Base-by-base conservation (phyloP, 35 echinoderm and acorn worm species). In the Chiridota heheva region DNA sequence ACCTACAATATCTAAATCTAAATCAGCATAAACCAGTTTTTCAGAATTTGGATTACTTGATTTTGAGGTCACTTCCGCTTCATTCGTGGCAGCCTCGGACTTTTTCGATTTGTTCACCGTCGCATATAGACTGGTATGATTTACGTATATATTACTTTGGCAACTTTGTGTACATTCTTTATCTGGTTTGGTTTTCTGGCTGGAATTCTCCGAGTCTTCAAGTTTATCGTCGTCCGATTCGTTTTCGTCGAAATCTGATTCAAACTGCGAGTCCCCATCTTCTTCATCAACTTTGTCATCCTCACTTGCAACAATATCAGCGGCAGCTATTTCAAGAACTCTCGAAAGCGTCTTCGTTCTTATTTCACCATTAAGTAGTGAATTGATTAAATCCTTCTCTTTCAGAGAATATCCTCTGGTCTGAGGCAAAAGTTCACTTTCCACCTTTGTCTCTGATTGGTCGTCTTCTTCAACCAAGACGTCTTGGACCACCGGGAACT, bases 161-260 rank as follows among this genome's bases (percentile, higher is more conserved):
- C n/a, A n/a, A n/a, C n/a, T n/a, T n/a, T n/a, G n/a, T n/a, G n/a
- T n/a, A n/a, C n/a, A n/a, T n/a, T n/a, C n/a, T n/a, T n/a, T n/a
- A n/a, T n/a, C n/a, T n/a, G n/a, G n/a, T n/a, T n/a, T n/a, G n/a
- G n/a, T n/a, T n/a, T n/a, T n/a, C n/a, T n/a, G n/a, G n/a, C n/a
- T n/a, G n/a, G n/a, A n/a, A n/a, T n/a, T n/a, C n/a, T n/a, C n/a
- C n/a, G n/a, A n/a, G n/a, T n/a, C n/a, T n/a, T n/a, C n/a, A n/a
- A n/a, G n/a, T n/a, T n/a, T n/a, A n/a, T n/a, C n/a, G n/a, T 78
- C 75, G 34, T 78, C 75, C 28, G 62, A 78, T 61, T 78, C 75
- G 53, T 78, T 58, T 33, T 78, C 75, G 35, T 78, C 75, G 36
- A 78, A 78, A 78, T 78, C 75, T 16, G 75, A 78, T 62, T 78